Evolutionary conservation across 2,797 vertebrate genomes (phyloP), one percentile per base, ranked within the genome.

Genomic region (Alectoris magna): DNA sequence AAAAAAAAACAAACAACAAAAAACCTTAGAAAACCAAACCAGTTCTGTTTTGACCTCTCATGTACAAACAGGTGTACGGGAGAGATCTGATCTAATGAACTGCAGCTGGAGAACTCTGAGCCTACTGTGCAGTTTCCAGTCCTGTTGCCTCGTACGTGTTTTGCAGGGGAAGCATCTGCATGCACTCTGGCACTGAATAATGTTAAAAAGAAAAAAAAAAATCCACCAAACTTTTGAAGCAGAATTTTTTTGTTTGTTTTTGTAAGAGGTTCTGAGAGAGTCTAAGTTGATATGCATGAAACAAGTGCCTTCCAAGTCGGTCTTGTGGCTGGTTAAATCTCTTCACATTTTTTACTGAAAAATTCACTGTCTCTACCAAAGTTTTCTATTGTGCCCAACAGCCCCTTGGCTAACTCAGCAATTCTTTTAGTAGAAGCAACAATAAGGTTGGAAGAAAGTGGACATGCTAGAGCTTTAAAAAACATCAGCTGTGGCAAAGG

Each of bases 251-350:
- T 38, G 15, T 11, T 75, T 75, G 39, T 59, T 89, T 11, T 80
- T 29, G 63, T 76, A 70, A 78, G 51, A 11, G 67, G 88, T 92
- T 85, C 63, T 73, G 31, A 49, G 71, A 56, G 24, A 60, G 46
- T 84, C 66, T 74, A 27, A 67, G 38, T 67, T 70, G 41, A 24
- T 46, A 29, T 21, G 73, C 17, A 27, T n/a, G 49, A 53, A 75
- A 82, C 53, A 21, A 21, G 66, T 91, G 58, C n/a, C 46, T 89
- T 91, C 75, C 70, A 72, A 93, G 71, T 3, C 8, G 39, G 62
- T 79, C 68, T 91, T 55, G 48, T 69, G 44, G 44, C 84, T 94
- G 68, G 64, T 96, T 96, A 96, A 96, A 94, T 95, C 85, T 31
- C 62, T 26, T 71, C 66, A 58, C 24, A n/a, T 86, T 96, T 95